Evolutionary conservation across 2,888 invertebrate species (phyloP).

Genomic region (Calliphora vomitoria): DNA sequence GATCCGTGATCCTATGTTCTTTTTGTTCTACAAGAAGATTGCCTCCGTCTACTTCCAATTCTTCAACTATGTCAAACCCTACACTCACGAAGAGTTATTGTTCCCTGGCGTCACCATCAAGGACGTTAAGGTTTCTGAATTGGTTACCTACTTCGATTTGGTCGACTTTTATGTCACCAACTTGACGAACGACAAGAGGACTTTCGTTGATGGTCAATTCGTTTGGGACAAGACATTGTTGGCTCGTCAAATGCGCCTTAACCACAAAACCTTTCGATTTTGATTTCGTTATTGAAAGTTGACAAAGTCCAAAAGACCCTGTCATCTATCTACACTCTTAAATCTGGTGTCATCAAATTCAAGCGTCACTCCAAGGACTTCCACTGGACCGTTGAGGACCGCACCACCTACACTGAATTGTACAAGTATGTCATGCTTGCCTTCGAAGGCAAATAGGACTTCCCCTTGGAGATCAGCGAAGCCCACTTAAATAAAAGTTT

Average conservation of each 20-base stretch:
- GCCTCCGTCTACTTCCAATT: slow-evolving; percentile 86
- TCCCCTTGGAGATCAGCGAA: slow-evolving; percentile 83
- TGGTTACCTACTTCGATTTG: slow-evolving; percentile 89
- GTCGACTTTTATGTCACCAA: slow-evolving; percentile 86
- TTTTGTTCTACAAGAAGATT: slow-evolving; percentile 87
- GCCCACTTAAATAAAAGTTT: no score
- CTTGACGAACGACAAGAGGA: slow-evolving; percentile 75
- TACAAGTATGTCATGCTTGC: slow-evolving; percentile 85
- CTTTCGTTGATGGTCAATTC: slow-evolving; percentile 81
- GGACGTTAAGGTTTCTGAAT: slow-evolving; percentile 87
- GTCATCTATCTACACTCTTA: slow-evolving; percentile 86
- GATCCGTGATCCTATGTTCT: slow-evolving; percentile 89
- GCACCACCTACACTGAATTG: slow-evolving; percentile 82
- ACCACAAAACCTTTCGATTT: slow-evolving; percentile 88
- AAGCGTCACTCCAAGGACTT: slow-evolving; percentile 76
- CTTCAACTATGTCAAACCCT: slow-evolving; percentile 86
- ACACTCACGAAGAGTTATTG: slow-evolving; percentile 87
- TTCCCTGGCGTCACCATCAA: slow-evolving; percentile 87
- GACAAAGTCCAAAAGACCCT: slow-evolving; percentile 86
- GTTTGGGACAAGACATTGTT: slow-evolving; percentile 79
- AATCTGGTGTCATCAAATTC: slow-evolving; percentile 84
- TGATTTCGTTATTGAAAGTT: slow-evolving; percentile 86
- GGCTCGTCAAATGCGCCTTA: slow-evolving; percentile 88
- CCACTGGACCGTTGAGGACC: slow-evolving; percentile 86
- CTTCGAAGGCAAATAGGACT: slow-evolving; percentile 83